phyloP scores from a whole-genome alignment of 1,140 invertebrate species.

The Myzus persicae region DNA sequence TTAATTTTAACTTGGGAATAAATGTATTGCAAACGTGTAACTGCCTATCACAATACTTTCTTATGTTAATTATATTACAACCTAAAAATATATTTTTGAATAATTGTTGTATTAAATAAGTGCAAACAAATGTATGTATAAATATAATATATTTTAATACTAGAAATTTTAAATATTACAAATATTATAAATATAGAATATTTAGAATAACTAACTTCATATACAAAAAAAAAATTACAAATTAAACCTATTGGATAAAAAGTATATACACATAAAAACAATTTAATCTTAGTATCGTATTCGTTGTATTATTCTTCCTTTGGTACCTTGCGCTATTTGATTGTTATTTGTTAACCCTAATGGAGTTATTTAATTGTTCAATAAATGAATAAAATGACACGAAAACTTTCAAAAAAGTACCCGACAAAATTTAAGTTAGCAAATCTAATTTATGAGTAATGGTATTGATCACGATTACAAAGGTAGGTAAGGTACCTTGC shows the following conservation, averaged over 20 bases:
- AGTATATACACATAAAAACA: neutral
- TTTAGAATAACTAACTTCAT: neutral
- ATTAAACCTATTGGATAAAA: neutral
- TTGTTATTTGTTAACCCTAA: no score
- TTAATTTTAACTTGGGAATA: neutral
- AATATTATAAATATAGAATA: neutral
- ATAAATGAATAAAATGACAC: neutral
- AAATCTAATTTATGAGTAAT: neutral
- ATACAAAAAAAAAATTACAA: neutral
- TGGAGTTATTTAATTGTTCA: neutral
- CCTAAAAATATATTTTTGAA: neutral
- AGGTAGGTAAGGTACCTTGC: neutral
- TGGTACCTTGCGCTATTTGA: no score
- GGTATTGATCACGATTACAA: neutral
- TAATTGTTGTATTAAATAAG: neutral
- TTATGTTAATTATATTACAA: neutral
- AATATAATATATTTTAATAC: neutral
- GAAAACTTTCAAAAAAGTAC: neutral
- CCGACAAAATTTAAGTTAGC: neutral
- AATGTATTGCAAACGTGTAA: neutral
- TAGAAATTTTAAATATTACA: neutral
- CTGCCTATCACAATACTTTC: neutral
- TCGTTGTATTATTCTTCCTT: neutral
- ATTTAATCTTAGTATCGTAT: neutral
- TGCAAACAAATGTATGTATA: neutral